phyloP scores from a whole-genome alignment of 2,888 invertebrate genomes.

The Parnassius orleans region DNA sequence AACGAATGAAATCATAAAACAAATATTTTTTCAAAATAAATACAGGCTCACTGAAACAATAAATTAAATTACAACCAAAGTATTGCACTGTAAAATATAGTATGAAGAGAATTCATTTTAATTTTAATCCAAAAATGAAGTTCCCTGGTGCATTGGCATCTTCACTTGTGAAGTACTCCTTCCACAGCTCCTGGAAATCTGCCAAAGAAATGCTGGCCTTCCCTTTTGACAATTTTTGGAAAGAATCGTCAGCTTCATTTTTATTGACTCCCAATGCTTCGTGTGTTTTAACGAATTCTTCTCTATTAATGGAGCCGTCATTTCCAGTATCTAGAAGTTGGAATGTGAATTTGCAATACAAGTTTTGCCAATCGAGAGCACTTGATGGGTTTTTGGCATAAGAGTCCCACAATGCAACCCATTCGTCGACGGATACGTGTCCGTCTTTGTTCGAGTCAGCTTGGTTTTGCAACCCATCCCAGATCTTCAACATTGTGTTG shows the following conservation, averaged over 20 bases:
- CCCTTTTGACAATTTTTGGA: slow-evolving; percentile 17
- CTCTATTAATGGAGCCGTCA: slow-evolving; percentile 88
- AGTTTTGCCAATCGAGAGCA: slow-evolving; percentile 88
- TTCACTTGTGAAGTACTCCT: slow-evolving; percentile 88
- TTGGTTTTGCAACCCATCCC: slow-evolving; percentile 87
- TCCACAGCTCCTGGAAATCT: slow-evolving; percentile 86
- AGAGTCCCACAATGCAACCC: slow-evolving; percentile 90
- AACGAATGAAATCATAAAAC: too few species aligned
- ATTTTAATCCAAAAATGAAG: slow-evolving; percentile 46
- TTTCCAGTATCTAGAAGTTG: slow-evolving; percentile 90
- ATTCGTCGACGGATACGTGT: slow-evolving; percentile 89
- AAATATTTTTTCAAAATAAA: too few species aligned
- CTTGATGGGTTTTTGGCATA: slow-evolving; percentile 85
- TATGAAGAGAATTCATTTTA: too few species aligned
- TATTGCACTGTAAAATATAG: too few species aligned
- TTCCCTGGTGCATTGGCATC: slow-evolving; percentile 86
- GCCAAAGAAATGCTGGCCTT: slow-evolving; percentile 80
- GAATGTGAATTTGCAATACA: slow-evolving; percentile 90
- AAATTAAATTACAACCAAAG: too few species aligned
- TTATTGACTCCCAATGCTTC: slow-evolving; percentile 20
- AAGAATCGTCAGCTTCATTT: slow-evolving; percentile 4
- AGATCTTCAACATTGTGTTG: slow-evolving; percentile 86
- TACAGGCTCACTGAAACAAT: too few species aligned
- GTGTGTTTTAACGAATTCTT: slow-evolving; percentile 86
- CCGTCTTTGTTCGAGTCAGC: slow-evolving; percentile 90